A percentile compares a stretch with the other conserved stretches of the same genome.
phyloP scores from a whole-genome alignment of 2,888 invertebrate genomes.

The Caenorhabditis imperialis region DNA sequence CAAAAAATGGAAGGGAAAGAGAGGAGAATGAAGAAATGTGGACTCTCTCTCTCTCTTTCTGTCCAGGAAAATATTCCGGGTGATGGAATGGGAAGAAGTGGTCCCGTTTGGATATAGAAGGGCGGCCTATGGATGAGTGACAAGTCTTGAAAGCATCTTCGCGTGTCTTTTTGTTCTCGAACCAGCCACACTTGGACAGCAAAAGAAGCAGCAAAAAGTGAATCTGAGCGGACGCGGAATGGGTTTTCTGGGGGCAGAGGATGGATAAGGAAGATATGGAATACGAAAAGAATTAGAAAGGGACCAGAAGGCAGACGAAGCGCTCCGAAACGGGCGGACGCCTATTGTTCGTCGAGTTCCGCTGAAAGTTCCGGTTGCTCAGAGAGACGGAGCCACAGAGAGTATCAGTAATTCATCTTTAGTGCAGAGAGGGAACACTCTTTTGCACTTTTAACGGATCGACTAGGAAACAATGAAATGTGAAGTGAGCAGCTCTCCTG shows the following conservation, averaged over 20 bases:
- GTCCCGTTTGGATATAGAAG: slow-evolving; percentile 17
- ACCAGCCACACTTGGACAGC: no score
- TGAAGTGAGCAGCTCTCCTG: no score
- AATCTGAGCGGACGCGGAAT: slow-evolving; percentile 38
- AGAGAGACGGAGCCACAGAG: slow-evolving; percentile 2
- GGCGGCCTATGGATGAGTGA: slow-evolving; percentile 47
- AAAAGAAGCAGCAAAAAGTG: no score
- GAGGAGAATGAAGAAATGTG: not conserved
- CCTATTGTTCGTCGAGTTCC: slow-evolving; percentile 53
- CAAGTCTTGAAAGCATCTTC: slow-evolving; percentile 53
- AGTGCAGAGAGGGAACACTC: slow-evolving; percentile 8
- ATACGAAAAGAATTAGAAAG: slow-evolving; percentile 39
- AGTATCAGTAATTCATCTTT: slow-evolving; percentile 46
- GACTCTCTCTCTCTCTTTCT: not conserved
- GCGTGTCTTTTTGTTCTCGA: slow-evolving; percentile 51
- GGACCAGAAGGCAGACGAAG: slow-evolving; percentile 3
- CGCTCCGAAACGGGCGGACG: not conserved
- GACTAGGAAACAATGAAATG: no score
- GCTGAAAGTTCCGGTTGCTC: slow-evolving; percentile 53
- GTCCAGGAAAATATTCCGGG: not conserved
- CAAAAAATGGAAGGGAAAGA: slow-evolving; percentile 17
- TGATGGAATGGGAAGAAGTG: slow-evolving; percentile 21
- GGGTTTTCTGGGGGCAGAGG: slow-evolving; percentile 18
- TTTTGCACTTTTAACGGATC: no score
- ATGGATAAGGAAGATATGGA: slow-evolving; percentile 23